Base-by-base conservation (phyloP, 2,888 invertebrate species). In the Pseudococcus longispinus region DNA sequence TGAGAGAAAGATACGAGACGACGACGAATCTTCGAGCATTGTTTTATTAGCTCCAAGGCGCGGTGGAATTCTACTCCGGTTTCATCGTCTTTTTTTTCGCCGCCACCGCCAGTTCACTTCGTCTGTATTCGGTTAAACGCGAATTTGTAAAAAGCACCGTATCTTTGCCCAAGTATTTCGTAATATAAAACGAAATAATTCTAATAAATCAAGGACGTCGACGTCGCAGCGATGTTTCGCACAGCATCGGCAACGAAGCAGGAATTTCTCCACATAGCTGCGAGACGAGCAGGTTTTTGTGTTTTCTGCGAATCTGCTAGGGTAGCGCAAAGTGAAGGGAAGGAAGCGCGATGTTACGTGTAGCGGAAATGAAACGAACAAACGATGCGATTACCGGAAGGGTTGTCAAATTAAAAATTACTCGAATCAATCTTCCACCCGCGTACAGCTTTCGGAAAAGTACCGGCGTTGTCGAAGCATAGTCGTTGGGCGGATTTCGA, bases 161-260 rank as follows among this genome's bases (percentile, higher is more conserved):
- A 9, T 70, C 29, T 32, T 70, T 6, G 70, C 70, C 29, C 70
- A 18, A 70, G 29, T 70, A 70, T 70, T 70, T 70, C 4, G 70
- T 70, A 70, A 70, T 70, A 70, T 70, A 70, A 70, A 70, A 70
- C 70, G 70, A 70, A 70, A 70, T 70, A 70, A 70, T 70, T 70
- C 29, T 70, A 70, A 70, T 70, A 70, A 70, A 70, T 70, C 70
- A 70, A 70, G 29, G 29, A 70, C 18, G 29, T 70, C 70, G 70
- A 70, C 70, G 70, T 70, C 70, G 70, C 13, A 11, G 26, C 29
- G 29, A 18, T 23, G 60, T 60, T 55, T 55, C 55, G 55, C 60
- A 8, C 23, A 60, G 60, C 60, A 23, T 13, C 46, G 13, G n/a
- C 3, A 55, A 6, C 18, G 8, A 0, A 51, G 4, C 51, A 51